These are phyloP conservation scores for Caiman crocodilus DNA, from an alignment of 2,797 vertebrate genomes.

Conservation along the genomic window DNA sequence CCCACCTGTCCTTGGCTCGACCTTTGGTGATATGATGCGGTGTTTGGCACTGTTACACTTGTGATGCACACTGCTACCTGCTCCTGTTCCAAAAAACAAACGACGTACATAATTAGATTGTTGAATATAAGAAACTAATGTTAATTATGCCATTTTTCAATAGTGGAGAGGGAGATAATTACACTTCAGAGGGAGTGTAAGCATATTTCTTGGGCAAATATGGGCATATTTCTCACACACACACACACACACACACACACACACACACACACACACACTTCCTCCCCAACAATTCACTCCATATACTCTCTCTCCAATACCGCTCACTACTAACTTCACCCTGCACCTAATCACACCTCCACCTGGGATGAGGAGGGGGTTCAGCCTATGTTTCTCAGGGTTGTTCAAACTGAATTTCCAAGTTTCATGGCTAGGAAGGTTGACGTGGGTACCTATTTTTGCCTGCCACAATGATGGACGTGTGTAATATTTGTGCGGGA, in stretches of 20 bases:
- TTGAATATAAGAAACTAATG: background rate
- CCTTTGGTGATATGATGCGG: constrained; percentile 99
- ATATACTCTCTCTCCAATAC: accelerated
- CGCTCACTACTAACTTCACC: background rate
- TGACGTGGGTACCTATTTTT: background rate
- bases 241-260: background rate
- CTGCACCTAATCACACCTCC: background rate
- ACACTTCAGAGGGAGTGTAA: background rate
- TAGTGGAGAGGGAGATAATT: background rate
- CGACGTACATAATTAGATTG: background rate
- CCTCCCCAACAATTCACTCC: background rate
- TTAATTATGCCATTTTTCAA: accelerated
- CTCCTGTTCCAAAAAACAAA: constrained; percentile 83
- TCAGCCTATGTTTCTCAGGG: accelerated
- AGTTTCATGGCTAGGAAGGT: background rate
- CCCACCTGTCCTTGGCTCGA: constrained; percentile 94
- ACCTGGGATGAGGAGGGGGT: background rate
- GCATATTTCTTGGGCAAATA: too few species aligned
- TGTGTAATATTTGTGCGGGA: background rate
- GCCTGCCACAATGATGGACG: background rate
- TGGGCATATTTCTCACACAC: accelerated
- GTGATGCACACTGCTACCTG: constrained; percentile 98
- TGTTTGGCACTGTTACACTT: constrained; percentile 99
- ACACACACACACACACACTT: background rate
- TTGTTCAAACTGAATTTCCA: accelerated